These are phyloP conservation scores for Megaptera novaeangliae DNA, from an alignment of 2,113 vertebrate genomes.

Conservation along the genomic window DNA sequence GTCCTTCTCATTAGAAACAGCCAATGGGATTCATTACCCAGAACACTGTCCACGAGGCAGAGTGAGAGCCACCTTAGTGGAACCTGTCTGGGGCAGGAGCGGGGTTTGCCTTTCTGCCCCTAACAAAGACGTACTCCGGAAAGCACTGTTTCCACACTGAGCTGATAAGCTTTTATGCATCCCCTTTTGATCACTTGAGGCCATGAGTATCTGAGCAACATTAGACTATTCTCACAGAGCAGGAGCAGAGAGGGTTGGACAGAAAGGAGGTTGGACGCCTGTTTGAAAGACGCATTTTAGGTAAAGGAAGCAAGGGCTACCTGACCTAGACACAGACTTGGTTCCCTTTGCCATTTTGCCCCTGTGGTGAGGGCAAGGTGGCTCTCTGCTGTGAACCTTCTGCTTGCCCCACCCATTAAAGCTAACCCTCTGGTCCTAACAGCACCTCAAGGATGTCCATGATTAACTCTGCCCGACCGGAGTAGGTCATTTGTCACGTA, in stretches of 20 bases:
- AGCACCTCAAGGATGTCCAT: background rate
- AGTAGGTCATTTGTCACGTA: constrained; percentile 2
- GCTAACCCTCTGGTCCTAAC: background rate
- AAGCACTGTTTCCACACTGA: background rate
- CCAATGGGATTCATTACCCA: background rate
- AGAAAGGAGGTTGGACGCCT: background rate
- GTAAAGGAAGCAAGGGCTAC: background rate
- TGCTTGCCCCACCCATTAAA: background rate
- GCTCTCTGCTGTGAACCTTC: background rate
- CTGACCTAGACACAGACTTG: background rate
- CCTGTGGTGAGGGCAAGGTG: background rate
- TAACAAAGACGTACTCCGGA: background rate
- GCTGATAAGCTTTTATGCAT: background rate
- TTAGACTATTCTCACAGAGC: background rate
- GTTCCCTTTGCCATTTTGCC: background rate
- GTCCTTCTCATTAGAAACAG: background rate
- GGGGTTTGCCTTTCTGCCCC: background rate
- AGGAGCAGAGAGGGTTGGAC: background rate
- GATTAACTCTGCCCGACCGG: background rate
- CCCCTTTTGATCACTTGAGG: background rate
- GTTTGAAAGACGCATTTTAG: background rate
- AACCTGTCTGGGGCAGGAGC: background rate
- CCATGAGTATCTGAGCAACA: background rate
- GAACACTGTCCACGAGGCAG: background rate
- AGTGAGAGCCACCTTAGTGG: background rate